phyloP scores from a whole-genome alignment of 2,113 vertebrate species.

The Myrmophylax atrothorax region DNA sequence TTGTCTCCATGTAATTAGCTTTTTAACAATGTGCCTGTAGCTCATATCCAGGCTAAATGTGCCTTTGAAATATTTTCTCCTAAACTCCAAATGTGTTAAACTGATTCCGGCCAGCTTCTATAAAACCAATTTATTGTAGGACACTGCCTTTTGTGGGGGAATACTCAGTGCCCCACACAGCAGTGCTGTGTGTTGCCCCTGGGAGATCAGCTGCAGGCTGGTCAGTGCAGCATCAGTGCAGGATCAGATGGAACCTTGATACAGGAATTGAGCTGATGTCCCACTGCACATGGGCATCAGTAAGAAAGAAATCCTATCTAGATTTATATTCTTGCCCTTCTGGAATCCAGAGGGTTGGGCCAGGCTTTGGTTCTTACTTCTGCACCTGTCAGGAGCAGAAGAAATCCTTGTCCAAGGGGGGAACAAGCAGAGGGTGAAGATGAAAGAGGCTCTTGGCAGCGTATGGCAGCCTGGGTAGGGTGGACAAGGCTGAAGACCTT shows the following conservation, averaged over 20 bases:
- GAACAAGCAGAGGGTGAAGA: neutral
- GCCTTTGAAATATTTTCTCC: slow-evolving; percentile 43
- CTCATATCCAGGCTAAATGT: neutral
- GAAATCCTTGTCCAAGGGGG: neutral
- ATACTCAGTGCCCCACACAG: rapidly evolving
- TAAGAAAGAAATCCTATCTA: neutral
- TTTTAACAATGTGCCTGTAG: slow-evolving; percentile 44
- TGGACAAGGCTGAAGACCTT: neutral
- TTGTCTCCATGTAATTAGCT: slow-evolving; percentile 31
- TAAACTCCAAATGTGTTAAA: neutral
- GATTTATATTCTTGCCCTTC: neutral
- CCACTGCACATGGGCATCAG: neutral
- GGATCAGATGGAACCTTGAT: neutral
- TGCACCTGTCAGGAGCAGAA: neutral
- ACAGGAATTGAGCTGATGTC: rapidly evolving
- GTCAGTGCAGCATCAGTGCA: neutral
- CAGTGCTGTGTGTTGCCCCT: rapidly evolving
- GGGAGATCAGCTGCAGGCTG: neutral
- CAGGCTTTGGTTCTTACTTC: neutral
- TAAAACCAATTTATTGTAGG: slow-evolving; percentile 3
- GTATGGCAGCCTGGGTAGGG: neutral
- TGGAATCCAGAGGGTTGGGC: neutral
- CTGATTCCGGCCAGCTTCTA: neutral
- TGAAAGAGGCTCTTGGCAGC: neutral
- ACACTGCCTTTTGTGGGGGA: neutral